phyloP scores from a whole-genome alignment of 2,113 vertebrate genomes.

The Bucco capensis region DNA sequence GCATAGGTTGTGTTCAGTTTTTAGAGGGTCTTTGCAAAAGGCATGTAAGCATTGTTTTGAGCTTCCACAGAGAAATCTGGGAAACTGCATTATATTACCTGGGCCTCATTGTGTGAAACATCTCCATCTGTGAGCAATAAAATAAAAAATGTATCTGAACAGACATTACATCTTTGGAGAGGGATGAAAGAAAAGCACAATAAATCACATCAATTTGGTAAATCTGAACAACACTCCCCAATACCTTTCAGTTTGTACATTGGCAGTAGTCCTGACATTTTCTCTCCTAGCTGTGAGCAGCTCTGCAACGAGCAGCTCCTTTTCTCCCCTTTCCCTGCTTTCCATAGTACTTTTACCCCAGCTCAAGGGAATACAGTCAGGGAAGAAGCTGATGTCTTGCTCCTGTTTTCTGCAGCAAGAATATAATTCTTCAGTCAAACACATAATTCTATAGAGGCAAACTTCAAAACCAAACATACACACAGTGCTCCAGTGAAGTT shows the following conservation, averaged over 20 bases:
- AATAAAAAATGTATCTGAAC: not conserved
- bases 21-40: not conserved
- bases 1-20: not conserved
- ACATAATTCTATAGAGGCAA: conserved; percentile 30
- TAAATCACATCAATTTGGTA: conserved; percentile 3
- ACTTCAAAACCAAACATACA: conserved; percentile 31
- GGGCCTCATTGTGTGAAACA: conserved; percentile 14
- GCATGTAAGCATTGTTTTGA: not conserved
- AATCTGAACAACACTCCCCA: not conserved
- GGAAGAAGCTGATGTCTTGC: conserved; percentile 23
- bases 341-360: not conserved
- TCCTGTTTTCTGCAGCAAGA: conserved; percentile 35
- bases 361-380: not conserved
- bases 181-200: not conserved
- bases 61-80: conserved; percentile 9
- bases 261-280: not conserved
- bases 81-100: not conserved
- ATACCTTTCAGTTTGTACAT: not conserved
- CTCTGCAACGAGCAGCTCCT: not conserved
- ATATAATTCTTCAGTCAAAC: conserved; percentile 30
- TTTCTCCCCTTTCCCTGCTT: not conserved
- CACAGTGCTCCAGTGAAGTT: conserved; percentile 8
- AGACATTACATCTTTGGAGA: not conserved
- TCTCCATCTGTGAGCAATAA: conserved; percentile 27
- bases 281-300: not conserved